phyloP scores from a whole-genome alignment of 23 tunicate species.

The Ciona savignyi region DNA sequence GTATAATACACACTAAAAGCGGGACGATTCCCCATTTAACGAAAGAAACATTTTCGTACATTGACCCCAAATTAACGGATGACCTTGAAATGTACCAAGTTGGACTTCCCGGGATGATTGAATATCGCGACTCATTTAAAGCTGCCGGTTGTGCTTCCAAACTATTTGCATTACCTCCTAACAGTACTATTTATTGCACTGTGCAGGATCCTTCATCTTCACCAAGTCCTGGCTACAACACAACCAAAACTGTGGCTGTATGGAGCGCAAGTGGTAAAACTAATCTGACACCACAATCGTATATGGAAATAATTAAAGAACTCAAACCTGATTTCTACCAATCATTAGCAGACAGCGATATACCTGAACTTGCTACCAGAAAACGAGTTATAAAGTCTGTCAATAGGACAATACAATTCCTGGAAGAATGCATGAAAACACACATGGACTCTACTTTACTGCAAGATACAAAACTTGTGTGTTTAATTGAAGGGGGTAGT shows the following conservation, averaged over 20 bases:
- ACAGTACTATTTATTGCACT: slow-evolving; percentile 11
- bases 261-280: slow-evolving; percentile 70
- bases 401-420: slow-evolving; percentile 28
- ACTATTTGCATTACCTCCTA: slow-evolving; percentile 16
- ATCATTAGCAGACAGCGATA: slow-evolving; percentile 63
- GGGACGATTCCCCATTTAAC: slow-evolving; percentile 75
- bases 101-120: slow-evolving; percentile 37
- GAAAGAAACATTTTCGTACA: slow-evolving; percentile 46
- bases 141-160: slow-evolving; percentile 30
- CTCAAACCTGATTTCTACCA: slow-evolving; percentile 60
- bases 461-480: slow-evolving; percentile 17
- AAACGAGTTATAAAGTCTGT: slow-evolving; percentile 69
- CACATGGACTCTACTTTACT: slow-evolving; percentile 12
- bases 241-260: slow-evolving; percentile 59
- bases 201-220: slow-evolving; percentile 31
- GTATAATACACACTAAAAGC: slow-evolving; percentile 57
- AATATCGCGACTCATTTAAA: slow-evolving; percentile 20
- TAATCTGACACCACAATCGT: slow-evolving; percentile 20
- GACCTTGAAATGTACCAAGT: slow-evolving; percentile 29
- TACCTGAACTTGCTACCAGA: slow-evolving; percentile 17
- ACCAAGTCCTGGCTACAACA: slow-evolving; percentile 28
- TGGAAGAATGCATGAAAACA: slow-evolving; percentile 43
- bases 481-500: slow-evolving; percentile 26
- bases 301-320: slow-evolving; percentile 42
- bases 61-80: slow-evolving; percentile 16